phyloP scores from a whole-genome alignment of 2,888 invertebrate genomes.

The Xestobium rufovillosum region DNA sequence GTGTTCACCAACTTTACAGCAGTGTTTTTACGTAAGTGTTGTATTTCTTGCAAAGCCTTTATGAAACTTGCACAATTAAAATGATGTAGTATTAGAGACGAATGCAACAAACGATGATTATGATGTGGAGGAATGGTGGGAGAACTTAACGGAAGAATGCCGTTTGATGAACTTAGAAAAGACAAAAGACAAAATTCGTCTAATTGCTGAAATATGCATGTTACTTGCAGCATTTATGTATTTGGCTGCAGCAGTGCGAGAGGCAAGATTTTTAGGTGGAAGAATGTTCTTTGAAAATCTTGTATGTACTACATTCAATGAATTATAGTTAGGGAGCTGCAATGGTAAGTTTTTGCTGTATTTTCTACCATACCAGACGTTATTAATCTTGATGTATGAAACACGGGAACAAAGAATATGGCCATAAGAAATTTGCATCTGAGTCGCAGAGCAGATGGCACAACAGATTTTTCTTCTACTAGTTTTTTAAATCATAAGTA shows the following conservation, averaged over 20 bases:
- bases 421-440: too few species aligned
- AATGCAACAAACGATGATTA: slow-evolving; percentile 35
- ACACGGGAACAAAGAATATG: too few species aligned
- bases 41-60: not conserved
- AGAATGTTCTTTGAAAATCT: slow-evolving; percentile 93
- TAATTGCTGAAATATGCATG: slow-evolving; percentile 70
- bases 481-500: too few species aligned
- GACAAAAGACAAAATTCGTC: slow-evolving; percentile 57
- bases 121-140: slow-evolving; percentile 63
- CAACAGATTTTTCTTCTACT: too few species aligned
- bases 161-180: slow-evolving; percentile 58
- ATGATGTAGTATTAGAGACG: too few species aligned
- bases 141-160: slow-evolving; percentile 62
- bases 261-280: slow-evolving; percentile 84
- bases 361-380: too few species aligned
- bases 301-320: slow-evolving; percentile 49
- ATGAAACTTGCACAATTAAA: slow-evolving; percentile 4
- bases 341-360: too few species aligned
- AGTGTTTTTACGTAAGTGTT: too few species aligned
- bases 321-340: too few species aligned
- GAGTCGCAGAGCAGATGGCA: too few species aligned
- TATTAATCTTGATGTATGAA: too few species aligned
- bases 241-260: slow-evolving; percentile 74
- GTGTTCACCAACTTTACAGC: too few species aligned
- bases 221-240: slow-evolving; percentile 79